Base-by-base conservation (phyloP, 2,113 vertebrate species). In the Salminus brasiliensis region DNA sequence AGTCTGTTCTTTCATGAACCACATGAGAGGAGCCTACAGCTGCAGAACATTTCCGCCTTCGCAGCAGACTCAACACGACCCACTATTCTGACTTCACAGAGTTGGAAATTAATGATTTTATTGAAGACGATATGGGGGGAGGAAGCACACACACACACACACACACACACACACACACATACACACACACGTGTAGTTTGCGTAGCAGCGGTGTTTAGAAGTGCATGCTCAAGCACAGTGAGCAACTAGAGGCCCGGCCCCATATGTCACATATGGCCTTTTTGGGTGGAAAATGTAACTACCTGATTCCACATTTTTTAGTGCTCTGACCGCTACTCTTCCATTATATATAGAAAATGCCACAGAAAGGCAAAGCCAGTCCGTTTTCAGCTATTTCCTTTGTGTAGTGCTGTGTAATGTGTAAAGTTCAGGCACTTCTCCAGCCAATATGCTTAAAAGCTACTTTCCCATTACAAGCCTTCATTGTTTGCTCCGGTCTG, bases 91-190 rank as follows among this genome's bases (percentile, higher is more conserved):
- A 80, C 81, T 80, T 85, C 90, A 92, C 89, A 91, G 88, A 86
- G 81, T 85, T 88, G 91, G 88, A 90, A 91, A 90, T 90, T 85
- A 87, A 88, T 89, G 85, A 90, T 91, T 91, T 88, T 82, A 88
- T 85, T 88, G 79, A 77, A 74, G 79, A 63, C 85, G 88, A 88
- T 87, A n/a, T n/a, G n/a, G 89, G 89, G 88, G 16, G 32, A 30
- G 15, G 32, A 63, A 71, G 74, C 47, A 76, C 45, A 47, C 45
- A 47, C 45, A 47, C 45, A 47, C 45, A 47, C 9, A 47, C 13
- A 15, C n/a, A n/a, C n/a, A n/a, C n/a, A n/a, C n/a, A n/a, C n/a
- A n/a, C n/a, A n/a, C n/a, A n/a, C n/a, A n/a, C n/a, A n/a, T n/a
- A n/a, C 45, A 81, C 57, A 29, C 29, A 23, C 65, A 30, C 29